Base-by-base conservation (phyloP, 2,797 vertebrate genomes). In the Gallirallus australis region DNA sequence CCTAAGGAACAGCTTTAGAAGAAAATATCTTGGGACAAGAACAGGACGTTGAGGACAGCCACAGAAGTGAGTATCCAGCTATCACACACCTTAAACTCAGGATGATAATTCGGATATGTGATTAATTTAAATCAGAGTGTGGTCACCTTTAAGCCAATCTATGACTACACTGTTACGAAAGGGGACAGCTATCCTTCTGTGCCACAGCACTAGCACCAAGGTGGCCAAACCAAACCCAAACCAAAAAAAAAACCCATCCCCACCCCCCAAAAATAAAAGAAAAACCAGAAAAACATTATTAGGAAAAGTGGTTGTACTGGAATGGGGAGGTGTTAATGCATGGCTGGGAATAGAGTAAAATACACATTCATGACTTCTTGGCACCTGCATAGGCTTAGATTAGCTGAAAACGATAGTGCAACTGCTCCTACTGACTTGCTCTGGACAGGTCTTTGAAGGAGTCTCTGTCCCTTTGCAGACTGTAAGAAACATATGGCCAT, bases 341-440 rank as follows among this genome's bases (percentile, higher is more conserved):
- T 6, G 9, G 9, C 2, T 54, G 11, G 4, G 8, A 72, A 52
- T 3, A 48, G 11, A 71, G 10, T 28, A 28, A 82, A 87, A 57
- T 39, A 47, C 0, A 0, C 23, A 11, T 37, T 64, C 15, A 1
- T 65, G 8, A 2, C 10, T 65, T 75, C 27, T 63, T 89, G n/a
- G 45, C 25, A 80, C 7, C 2, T 60, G 15, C 8, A 25, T 12
- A 42, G 31, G 15, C 1, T 16, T n/a, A 31, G 13, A 54, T 21
- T 14, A 85, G 8, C 21, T 69, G 20, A 72, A 89, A 82, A 7
- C 42, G 12, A 17, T 19, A 20, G 24, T 53, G 10, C 79, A 60
- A 76, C 11, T 80, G 6, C 4, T 54, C 6, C 35, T 66, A 3
- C 5, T 52, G 37, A 8, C 7, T 50, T 69, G 7, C 1, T 64